Evolutionary conservation across 2,888 invertebrate species (phyloP), one percentile per base, ranked within the genome.

Genomic region (Helleia helle): DNA sequence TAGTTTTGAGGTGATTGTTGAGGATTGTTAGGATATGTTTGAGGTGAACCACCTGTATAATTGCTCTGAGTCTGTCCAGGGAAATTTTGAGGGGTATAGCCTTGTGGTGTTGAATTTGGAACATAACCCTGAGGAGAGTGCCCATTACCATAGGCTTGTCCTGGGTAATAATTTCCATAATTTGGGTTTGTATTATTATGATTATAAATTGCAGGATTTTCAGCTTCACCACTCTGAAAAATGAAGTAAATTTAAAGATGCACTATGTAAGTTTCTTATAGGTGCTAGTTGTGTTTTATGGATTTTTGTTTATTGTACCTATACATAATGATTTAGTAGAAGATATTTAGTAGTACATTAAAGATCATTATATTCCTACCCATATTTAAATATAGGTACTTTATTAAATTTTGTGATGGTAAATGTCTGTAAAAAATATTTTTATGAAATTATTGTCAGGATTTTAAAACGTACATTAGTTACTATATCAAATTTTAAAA

Each of bases 161-260:
- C 81, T 60, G 81, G 81, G 48, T 84, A 84, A 48, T 83, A 84
- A 53, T 77, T 81, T 15, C 80, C 76, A 54, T 79, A 84, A 14
- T 71, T 56, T 9, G 80, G 51, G 56, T 81, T 84, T 45, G 76
- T 55, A 64, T 64, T 80, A 44, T 65, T 72, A 44, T 83, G 83
- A 56, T 80, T 84, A 51, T 75, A 84, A 73, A 83, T 81, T 7
- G 72, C 59, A 57, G 60, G 73, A 47, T 63, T 80, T 50, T 85
- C 85, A 60, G 77, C 80, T 54, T 86, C 85, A 45, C 77, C 79
- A 41, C 85, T 81, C 85, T 86, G 50, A 42, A 65, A 63, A 22
- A 12, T 39, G 31, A 3, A 9, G 28, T 7, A 4, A 8, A 6
- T 29, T 36, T 36, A 30, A 17, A n/a, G n/a, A n/a, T n/a, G n/a